Evolutionary conservation across 64 coral and sea anemone genomes (phyloP), one percentile per base, ranked within the genome.

Genomic region (Catalaphyllia jardinei): DNA sequence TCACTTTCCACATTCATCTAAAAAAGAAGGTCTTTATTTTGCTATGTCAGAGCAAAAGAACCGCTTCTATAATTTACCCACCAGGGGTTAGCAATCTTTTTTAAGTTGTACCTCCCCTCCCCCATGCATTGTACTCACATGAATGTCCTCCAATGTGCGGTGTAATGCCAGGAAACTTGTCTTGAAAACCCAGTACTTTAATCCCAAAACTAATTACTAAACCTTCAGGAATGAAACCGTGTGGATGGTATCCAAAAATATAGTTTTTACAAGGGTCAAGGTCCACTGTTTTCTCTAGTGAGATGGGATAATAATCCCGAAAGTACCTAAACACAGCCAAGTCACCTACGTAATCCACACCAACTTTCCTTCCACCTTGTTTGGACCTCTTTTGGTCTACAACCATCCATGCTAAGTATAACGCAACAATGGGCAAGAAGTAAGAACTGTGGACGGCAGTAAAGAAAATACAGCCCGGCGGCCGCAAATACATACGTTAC

Each of bases 171-270:
- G 92, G 92, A 28, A 94, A 94, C 73, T 31, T 88, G 29, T 89
- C 42, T 31, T 79, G 60, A 69, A 94, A 94, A 42, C 39, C 92
- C 77, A 73, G 31, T 19, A 61, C 63, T 27, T 94, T 87, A 7
- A 87, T 88, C 50, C 78, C 86, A 83, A 94, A 94, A 27, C 54
- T 82, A 73, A 88, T 63, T 15, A 73, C 57, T 38, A 87, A 87
- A 4, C 92, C 92, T 15, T 88, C 92, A 16, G 86, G 73, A 16
- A 94, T 61, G 33, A 94, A 76, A 7, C 86, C 87, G 64, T 94
- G 92, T 14, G 92, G 92, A 76, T 94, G 92, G 67, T 94, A 94
- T 16, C 92, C 79, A 71, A 94, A 94, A 15, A 94, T 73, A 18
- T 94, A 94, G 65, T 89, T 89, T 51, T 62, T 85, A 22, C 49